Evolutionary conservation across 2,113 vertebrate genomes (phyloP).

Genomic region (Tapirus terrestris): DNA sequence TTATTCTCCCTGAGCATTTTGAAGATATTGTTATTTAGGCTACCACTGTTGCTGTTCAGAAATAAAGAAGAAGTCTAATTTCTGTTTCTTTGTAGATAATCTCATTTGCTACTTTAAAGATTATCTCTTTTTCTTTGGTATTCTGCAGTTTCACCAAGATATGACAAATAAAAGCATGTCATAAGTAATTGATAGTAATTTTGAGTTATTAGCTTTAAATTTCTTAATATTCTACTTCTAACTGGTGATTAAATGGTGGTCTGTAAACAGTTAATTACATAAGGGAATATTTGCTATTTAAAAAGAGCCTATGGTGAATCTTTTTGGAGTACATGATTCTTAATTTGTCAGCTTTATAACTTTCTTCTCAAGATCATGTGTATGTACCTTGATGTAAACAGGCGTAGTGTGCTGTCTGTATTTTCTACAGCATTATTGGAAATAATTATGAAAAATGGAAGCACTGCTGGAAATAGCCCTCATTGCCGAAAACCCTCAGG

Average conservation of each 20-base stretch:
- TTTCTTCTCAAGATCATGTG: background rate
- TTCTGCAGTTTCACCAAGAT: background rate
- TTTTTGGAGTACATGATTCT: background rate
- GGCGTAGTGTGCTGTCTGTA: constrained; percentile 17
- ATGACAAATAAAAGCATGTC: background rate
- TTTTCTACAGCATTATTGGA: constrained; percentile 91
- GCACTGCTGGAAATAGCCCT: constrained; percentile 90
- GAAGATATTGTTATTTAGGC: background rate
- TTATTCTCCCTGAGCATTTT: background rate
- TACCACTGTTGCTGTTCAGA: background rate
- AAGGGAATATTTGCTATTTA: background rate
- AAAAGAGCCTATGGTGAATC: background rate
- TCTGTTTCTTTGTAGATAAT: constrained; percentile 17
- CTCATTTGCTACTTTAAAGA: background rate
- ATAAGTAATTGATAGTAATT: constrained; percentile 3
- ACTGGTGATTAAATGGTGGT: background rate
- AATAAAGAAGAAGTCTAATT: constrained; percentile 13
- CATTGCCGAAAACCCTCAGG: constrained; percentile 88
- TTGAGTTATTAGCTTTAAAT: constrained; percentile 11
- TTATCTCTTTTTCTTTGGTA: background rate
- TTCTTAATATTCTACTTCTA: background rate
- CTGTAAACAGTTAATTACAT: background rate
- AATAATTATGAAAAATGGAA: constrained; percentile 93
- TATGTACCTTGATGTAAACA: constrained; percentile 25
- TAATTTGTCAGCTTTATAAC: background rate